Evolutionary conservation across 2,797 vertebrate species (phyloP), one percentile per base, ranked within the genome.

Genomic region (Muscicapa striata): DNA sequence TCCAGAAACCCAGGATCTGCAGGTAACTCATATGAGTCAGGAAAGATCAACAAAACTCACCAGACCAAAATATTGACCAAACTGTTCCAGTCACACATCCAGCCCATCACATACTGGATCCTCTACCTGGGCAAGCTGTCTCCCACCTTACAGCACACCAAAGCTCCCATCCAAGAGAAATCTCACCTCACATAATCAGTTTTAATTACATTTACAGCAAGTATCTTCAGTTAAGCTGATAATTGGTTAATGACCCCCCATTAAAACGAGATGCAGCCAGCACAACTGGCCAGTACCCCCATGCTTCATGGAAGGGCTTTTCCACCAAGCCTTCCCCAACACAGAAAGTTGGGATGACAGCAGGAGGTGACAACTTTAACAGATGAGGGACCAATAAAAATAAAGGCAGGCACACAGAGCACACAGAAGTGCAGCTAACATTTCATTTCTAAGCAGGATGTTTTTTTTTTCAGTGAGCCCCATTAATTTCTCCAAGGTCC

Each of bases 401-500:
- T 84, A 94, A 91, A 91, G 62, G 82, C 78, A 91, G 83, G 52
- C 92, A 88, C 89, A 83, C 66, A 88, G 70, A 89, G 62, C 36
- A 5, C 57, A 27, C 0, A 2, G 49, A 75, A 73, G 43, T 41
- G 43, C 78, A 34, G 93, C 80, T 81, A 95, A 94, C 96, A 93
- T 92, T 95, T 97, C 91, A 92, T 96, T 95, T 88, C 92, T 62
- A 81, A 95, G 91, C 76, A 88, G 82, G 91, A 86, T 84, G 24
- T 3, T 3, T 46, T 93, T 96, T 93, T 96, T 74, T 93, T 84
- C 85, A 94, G 89, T 94, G 80, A 92, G 45, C 63, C 52, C 74
- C 93, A 93, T 96, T 95, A 95, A 96, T 96, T 96, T 93, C 83
- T 96, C 83, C 89, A 96, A 94, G 92, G 94, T 94, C 92, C 77